phyloP scores from a whole-genome alignment of 2,888 invertebrate species.

The Stenolophus ochropezus region DNA sequence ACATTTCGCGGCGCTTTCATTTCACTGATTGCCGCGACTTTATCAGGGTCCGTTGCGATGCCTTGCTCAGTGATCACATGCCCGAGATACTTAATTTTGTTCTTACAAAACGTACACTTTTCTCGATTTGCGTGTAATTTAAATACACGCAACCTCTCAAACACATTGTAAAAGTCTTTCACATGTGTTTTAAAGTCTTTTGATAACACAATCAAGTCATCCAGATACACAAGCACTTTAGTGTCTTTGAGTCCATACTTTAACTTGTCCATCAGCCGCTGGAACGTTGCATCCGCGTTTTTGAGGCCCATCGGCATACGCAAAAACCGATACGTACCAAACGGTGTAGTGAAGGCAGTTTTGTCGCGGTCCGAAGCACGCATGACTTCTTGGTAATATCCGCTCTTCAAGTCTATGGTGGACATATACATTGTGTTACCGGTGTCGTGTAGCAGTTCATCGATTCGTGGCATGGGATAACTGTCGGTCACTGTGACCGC shows the following conservation, averaged over 20 bases:
- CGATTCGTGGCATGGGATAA: conserved; percentile 60
- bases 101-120: background rate
- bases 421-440: conserved; percentile 1
- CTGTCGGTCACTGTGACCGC: conserved; percentile 41
- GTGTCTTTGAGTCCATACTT: background rate
- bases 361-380: background rate
- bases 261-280: conserved; percentile 22
- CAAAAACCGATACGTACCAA: conserved; percentile 1
- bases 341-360: background rate
- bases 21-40: background rate
- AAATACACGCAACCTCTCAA: background rate
- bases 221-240: conserved; percentile 11
- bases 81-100: background rate
- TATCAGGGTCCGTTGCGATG: background rate
- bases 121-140: background rate
- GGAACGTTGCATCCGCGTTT: conserved; percentile 15
- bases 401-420: conserved; percentile 3
- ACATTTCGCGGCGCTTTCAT: background rate
- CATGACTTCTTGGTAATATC: conserved; percentile 1
- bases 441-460: conserved; percentile 60
- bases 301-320: conserved; percentile 2
- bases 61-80: background rate
- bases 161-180: conserved; percentile 17
- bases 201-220: conserved; percentile 26
- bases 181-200: conserved; percentile 17